A percentile compares a stretch with the other conserved stretches of the same genome.
These are phyloP conservation scores for Aphis craccivora DNA, from an alignment of 1,140 invertebrate species.

Conservation along the genomic window DNA sequence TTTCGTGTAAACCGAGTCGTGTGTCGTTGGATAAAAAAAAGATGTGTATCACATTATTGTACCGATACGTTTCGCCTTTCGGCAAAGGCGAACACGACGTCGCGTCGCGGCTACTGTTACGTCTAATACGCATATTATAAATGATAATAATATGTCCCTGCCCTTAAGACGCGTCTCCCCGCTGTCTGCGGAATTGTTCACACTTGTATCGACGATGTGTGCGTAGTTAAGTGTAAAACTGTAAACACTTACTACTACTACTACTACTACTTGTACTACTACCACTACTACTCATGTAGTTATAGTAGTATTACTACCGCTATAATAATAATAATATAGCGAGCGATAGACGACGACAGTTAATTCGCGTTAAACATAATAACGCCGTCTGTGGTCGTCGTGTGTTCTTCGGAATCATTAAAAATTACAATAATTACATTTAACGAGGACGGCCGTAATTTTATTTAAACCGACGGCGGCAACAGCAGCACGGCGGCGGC, in stretches of 20 bases:
- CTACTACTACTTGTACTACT: background rate
- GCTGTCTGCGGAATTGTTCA: slow-evolving; percentile 2
- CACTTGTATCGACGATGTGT: background rate
- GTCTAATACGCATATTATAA: background rate
- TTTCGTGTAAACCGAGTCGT: background rate
- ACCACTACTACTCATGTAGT: background rate
- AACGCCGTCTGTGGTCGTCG: background rate
- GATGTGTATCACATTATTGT: background rate
- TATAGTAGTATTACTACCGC: background rate
- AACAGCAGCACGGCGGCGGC: background rate
- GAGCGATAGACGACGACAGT: slow-evolving; percentile 1
- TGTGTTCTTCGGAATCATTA: background rate
- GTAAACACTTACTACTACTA: background rate
- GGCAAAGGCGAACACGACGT: background rate
- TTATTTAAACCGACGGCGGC: slow-evolving; percentile 16
- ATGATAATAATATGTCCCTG: too few species aligned
- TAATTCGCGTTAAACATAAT: slow-evolving; percentile 7
- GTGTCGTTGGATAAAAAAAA: background rate
- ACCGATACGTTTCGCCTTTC: background rate
- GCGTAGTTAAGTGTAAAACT: background rate
- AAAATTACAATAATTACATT: slow-evolving; percentile 37
- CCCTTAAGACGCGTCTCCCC: background rate
- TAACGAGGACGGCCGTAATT: slow-evolving; percentile 23
- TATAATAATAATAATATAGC: background rate
- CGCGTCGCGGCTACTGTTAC: background rate